Evolutionary conservation across 2,888 invertebrate genomes (phyloP).

Genomic region (Heliconius charithonia): DNA sequence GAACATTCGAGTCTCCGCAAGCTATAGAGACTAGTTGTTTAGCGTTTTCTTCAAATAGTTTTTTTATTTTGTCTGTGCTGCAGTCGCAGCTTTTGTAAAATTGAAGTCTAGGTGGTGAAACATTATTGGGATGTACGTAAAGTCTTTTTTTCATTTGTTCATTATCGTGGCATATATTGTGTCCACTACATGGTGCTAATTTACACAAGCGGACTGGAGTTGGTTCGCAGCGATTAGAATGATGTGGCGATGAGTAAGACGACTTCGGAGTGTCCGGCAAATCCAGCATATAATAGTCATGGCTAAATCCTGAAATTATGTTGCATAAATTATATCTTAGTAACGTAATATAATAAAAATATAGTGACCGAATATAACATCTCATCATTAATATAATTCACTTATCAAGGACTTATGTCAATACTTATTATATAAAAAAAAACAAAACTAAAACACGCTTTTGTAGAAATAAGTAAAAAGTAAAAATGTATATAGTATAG

Average conservation of each 20-base stretch:
- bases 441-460: too few relatives aligned
- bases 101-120: not conserved
- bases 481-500: too few relatives aligned
- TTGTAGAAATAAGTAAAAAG: too few relatives aligned
- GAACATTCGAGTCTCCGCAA: slow-evolving; percentile 30
- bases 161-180: not conserved
- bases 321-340: not conserved
- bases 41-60: slow-evolving; percentile 31
- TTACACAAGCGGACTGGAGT: slow-evolving; percentile 8
- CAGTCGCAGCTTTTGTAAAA: slow-evolving; percentile 40
- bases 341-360: not conserved
- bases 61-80: slow-evolving; percentile 31
- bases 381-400: not conserved
- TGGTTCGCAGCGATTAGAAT: slow-evolving; percentile 3
- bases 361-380: not conserved
- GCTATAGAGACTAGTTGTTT: slow-evolving; percentile 36
- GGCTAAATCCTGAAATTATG: slow-evolving; percentile 14
- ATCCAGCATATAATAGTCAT: slow-evolving; percentile 16
- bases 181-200: slow-evolving; percentile 18
- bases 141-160: not conserved
- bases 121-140: not conserved
- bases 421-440: too few relatives aligned
- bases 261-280: not conserved
- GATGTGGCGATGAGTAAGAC: slow-evolving; percentile 1
- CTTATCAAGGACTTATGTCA: too few relatives aligned